Evolutionary conservation across 2,888 invertebrate genomes (phyloP), one percentile per base, ranked within the genome.

Genomic region (Tholera decimalis): DNA sequence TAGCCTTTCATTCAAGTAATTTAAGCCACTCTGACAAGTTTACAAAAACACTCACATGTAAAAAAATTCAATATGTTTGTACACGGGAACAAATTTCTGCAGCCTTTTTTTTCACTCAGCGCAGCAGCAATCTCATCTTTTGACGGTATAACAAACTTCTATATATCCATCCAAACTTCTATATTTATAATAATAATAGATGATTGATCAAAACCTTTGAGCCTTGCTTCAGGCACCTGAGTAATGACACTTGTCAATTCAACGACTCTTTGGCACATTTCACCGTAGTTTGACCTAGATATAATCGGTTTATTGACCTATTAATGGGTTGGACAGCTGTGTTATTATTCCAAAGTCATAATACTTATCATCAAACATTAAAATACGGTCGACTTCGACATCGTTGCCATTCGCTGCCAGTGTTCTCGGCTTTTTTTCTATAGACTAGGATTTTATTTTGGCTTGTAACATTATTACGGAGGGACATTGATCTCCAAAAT

Each of bases 211-310:
- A 58, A 62, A 67, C 67, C 62, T 63, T 62, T 65, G 55, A 67
- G 62, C 39, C 57, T 47, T 43, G 33, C 24, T 47, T 43, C 18
- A 58, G 51, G 47, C 28, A 28, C 22, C 47, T 62, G 46, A 58
- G 55, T 71, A 71, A 77, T 77, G 60, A 50, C 50, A 44, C 43
- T 56, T 59, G 63, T 59, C 63, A 41, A 57, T 65, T 71, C 41
- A 54, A 59, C 47, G 53, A 65, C 49, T 65, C 56, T 58, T 76
- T 26, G 64, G 43, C 58, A 44, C 56, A 70, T 76, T 73, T 68
- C 26, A 13, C 5, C n/a, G 50, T 20, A 68, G 53, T 75, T 61
- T 68, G 60, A 56, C 75, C 72, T 20, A 39, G 43, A 72, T 72
- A 60, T 75, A 41, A 59, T 18, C 26, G 26, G 58, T 60, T 72